Evolutionary conservation across 1,140 invertebrate species (phyloP).

Genomic region (Leptoteleia sp.): DNA sequence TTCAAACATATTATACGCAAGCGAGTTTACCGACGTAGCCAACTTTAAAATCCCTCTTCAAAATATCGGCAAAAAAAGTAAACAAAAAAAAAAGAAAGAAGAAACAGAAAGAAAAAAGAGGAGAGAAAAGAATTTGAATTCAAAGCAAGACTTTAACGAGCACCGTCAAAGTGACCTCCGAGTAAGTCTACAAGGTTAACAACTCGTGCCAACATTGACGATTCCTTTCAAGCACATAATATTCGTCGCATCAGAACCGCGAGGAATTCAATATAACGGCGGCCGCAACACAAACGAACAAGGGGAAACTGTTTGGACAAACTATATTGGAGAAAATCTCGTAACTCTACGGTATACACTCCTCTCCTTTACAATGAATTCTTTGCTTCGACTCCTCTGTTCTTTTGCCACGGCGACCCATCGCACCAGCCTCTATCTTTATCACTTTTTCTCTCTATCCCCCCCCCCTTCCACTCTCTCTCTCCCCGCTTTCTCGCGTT

Average conservation of each 20-base stretch:
- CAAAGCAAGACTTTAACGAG: slow-evolving; percentile 1
- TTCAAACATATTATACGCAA: too few relatives aligned
- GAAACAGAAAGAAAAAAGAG: too few relatives aligned
- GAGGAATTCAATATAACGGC: slow-evolving; percentile 56
- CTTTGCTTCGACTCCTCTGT: slow-evolving; percentile 42
- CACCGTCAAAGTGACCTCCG: slow-evolving; percentile 15
- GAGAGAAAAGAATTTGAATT: too few relatives aligned
- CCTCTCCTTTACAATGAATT: slow-evolving; percentile 60
- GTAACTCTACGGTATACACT: slow-evolving; percentile 33
- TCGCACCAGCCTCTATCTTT: slow-evolving; percentile 13
- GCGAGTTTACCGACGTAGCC: too few relatives aligned
- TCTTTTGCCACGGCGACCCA: slow-evolving; percentile 11
- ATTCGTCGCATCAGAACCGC: slow-evolving; percentile 46
- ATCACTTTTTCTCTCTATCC: slow-evolving; percentile 37
- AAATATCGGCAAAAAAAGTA: not conserved
- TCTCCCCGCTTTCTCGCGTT: slow-evolving; percentile 13
- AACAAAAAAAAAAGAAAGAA: too few relatives aligned
- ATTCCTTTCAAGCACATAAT: slow-evolving; percentile 41
- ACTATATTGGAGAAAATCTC: slow-evolving; percentile 61
- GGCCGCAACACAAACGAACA: slow-evolving; percentile 39
- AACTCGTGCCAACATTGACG: slow-evolving; percentile 29
- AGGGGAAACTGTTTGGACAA: slow-evolving; percentile 59
- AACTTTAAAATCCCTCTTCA: too few relatives aligned
- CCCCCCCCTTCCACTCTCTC: not conserved
- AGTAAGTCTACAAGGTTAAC: slow-evolving; percentile 20